Evolutionary conservation across 2,888 invertebrate species (phyloP), one percentile per base, ranked within the genome.

Genomic region (Nephrocerus scutellatus): DNA sequence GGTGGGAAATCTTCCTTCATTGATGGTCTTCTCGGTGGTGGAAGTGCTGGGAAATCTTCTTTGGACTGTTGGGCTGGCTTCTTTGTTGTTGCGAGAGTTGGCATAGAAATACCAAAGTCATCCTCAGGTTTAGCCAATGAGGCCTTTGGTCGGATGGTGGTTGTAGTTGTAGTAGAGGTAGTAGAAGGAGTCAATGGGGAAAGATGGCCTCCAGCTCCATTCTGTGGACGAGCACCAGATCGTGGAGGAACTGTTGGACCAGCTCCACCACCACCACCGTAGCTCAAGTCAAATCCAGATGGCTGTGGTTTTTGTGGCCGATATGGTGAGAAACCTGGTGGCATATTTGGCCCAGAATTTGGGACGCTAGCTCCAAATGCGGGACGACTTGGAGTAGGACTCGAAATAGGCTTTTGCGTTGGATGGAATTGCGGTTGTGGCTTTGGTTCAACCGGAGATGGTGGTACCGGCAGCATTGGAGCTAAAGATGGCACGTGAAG

Each of bases 251-350:
- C 31, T 5, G 41, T 38, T 1, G 44, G 44, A 2, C 44, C 46
- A 21, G 29, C 21, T 7, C 33, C 28, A 16, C 33, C 44, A 2
- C 53, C 52, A 6, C 62, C 55, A 4, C 56, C 53, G 41, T 64
- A 64, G 38, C 67, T 64, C 20, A 64, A 43, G 32, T 66, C 67
- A 19, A 59, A 48, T 12, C 60, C 62, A 5, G 54, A 62, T 0
- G 67, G 64, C 28, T 66, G 65, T 8, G 57, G 46, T 16, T 56
- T 56, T 26, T 56, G 55, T 12, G 63, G 60, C 0, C 56, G 55
- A 33, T 60, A 62, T 0, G 55, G 48, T 1, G 51, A 52, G 46
- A 56, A 61, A 2, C 54, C 57, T 0, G 59, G 59, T 1, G 56
- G 57, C 18, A 53, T 39, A 39, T 47, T 56, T 8, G 54, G 47